Conservation (phyloP, 2,797 vertebrate species). For the Neopelma chrysocephalum region DNA sequence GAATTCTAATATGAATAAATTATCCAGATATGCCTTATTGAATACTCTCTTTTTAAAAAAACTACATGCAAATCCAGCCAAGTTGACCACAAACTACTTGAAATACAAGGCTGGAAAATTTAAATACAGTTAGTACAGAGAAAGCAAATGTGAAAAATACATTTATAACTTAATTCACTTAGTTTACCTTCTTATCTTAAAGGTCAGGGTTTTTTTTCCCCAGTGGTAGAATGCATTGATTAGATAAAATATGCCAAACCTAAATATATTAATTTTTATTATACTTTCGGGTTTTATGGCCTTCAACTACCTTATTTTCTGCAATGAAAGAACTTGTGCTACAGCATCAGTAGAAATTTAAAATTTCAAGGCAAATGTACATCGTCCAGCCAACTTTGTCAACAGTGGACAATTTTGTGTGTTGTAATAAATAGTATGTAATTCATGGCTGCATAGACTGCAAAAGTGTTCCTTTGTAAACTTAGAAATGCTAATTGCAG, state of each 20-base stretch:
- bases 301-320: neutral
- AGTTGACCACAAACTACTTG: neutral
- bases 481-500: neutral
- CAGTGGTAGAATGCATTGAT: neutral
- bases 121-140: neutral
- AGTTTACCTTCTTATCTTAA: neutral
- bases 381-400: neutral
- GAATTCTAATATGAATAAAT: neutral
- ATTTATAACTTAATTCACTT: neutral
- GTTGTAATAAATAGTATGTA: neutral
- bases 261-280: neutral
- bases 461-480: neutral
- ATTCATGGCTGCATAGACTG: neutral
- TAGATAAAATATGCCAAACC: neutral
- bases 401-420: neutral
- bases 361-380: neutral
- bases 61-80: neutral
- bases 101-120: neutral
- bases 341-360: neutral
- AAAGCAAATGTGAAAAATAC: neutral
- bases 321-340: neutral
- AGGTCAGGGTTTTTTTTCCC: neutral
- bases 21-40: neutral
- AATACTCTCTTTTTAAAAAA: neutral
- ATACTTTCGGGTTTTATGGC: neutral